Percentiles rank a stretch among this genome's conserved stretches.
These are phyloP conservation scores for Condylura cristata DNA, from an alignment of 2,113 vertebrate species.

Conservation along the genomic window DNA sequence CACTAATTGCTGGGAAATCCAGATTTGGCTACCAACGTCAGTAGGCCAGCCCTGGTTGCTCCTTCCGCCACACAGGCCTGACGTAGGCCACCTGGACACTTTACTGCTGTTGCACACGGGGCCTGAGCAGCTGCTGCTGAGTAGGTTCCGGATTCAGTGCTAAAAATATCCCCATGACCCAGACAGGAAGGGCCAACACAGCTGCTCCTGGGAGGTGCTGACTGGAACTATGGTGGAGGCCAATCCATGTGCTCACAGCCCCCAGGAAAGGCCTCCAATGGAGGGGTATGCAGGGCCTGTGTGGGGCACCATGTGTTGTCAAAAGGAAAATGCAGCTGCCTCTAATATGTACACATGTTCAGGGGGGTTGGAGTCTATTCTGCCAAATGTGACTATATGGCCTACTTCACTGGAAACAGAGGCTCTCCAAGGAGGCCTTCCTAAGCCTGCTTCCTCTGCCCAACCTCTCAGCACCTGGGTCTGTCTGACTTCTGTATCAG, in stretches of 20 bases:
- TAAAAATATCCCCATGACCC: constrained; percentile 61
- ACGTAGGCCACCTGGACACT: not conserved
- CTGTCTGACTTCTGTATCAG: not conserved
- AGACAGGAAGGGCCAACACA: constrained; percentile 61
- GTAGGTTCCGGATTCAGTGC: constrained; percentile 49
- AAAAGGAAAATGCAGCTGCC: not conserved
- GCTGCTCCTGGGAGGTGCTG: constrained; percentile 32
- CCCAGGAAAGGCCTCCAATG: not conserved
- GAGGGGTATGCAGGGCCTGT: not conserved
- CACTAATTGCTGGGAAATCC: not conserved
- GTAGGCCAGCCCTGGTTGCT: not conserved
- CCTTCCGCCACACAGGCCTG: not conserved
- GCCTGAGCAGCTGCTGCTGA: not conserved
- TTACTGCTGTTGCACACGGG: not conserved
- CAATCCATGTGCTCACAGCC: not conserved
- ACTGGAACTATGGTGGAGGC: not conserved
- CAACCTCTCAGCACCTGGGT: not conserved
- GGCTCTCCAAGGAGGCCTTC: not conserved
- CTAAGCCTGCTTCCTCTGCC: not conserved
- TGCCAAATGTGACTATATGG: not conserved
- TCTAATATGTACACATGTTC: not conserved
- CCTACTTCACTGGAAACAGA: not conserved
- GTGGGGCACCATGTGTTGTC: not conserved
- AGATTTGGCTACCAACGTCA: not conserved
- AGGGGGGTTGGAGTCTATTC: not conserved